These are phyloP conservation scores for Fopius arisanus DNA, from an alignment of 1,140 invertebrate species.

Conservation along the genomic window DNA sequence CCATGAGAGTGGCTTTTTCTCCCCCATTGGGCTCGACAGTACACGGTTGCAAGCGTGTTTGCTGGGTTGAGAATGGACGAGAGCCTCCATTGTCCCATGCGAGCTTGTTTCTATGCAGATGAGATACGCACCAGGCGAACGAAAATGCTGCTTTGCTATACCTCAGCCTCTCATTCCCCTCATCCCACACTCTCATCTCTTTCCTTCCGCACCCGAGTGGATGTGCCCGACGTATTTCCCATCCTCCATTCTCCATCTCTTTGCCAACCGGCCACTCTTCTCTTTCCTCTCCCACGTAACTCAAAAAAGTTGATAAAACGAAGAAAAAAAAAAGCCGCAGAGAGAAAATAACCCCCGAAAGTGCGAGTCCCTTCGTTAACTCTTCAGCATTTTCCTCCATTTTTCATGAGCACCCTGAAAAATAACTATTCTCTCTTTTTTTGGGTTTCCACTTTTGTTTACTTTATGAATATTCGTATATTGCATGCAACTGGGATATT, in stretches of 20 bases:
- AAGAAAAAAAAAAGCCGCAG: conserved; percentile 8
- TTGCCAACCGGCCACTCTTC: conserved; percentile 4
- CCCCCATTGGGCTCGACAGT: conserved; percentile 43
- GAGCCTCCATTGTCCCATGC: conserved; percentile 56
- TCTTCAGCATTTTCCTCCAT: conserved; percentile 10
- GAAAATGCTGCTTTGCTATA: conserved; percentile 16
- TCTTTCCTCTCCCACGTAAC: background rate
- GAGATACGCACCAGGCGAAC: conserved; percentile 47
- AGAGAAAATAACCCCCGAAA: conserved; percentile 27
- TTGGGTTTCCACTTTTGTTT: background rate
- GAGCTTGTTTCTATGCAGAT: conserved; percentile 64
- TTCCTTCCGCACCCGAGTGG: conserved; percentile 31
- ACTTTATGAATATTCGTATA: background rate
- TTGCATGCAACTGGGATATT: background rate
- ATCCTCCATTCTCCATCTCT: conserved; percentile 26
- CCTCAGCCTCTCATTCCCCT: conserved; percentile 1
- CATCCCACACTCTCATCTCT: conserved; percentile 19
- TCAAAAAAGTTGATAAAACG: background rate
- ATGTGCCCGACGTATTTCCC: conserved; percentile 3
- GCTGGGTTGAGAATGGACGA: conserved; percentile 59
- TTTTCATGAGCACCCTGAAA: conserved; percentile 22
- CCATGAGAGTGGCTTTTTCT: background rate
- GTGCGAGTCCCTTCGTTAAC: conserved; percentile 25
- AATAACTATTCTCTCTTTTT: conserved; percentile 13
- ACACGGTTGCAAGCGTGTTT: conserved; percentile 57